phyloP scores from a whole-genome alignment of 2,113 vertebrate species.

The Piaya cayana region DNA sequence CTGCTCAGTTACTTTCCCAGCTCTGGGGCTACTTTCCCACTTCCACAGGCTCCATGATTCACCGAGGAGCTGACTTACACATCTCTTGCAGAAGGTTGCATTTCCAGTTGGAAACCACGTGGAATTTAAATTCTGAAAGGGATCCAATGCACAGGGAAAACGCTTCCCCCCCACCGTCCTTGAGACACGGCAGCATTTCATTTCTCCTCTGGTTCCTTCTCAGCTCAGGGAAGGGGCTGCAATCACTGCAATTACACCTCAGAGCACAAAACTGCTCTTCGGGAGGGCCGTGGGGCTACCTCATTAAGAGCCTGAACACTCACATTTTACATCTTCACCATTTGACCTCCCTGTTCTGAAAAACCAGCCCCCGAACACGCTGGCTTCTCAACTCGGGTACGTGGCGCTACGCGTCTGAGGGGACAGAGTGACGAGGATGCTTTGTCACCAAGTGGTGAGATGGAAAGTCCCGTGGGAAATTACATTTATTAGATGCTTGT shows the following conservation, averaged over 20 bases:
- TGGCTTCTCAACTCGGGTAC: neutral
- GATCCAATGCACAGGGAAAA: neutral
- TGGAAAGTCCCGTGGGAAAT: slow-evolving; percentile 6
- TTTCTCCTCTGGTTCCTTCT: neutral
- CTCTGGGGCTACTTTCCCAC: slow-evolving; percentile 25
- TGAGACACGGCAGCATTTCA: neutral
- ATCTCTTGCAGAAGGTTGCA: slow-evolving; percentile 6
- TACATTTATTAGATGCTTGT: slow-evolving; percentile 38
- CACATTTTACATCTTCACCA: neutral
- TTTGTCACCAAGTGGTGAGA: slow-evolving; percentile 29
- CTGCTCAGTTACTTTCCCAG: neutral
- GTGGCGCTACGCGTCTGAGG: neutral
- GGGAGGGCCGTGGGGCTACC: neutral
- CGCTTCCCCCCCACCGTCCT: neutral
- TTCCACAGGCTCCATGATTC: slow-evolving; percentile 33
- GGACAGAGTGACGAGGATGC: slow-evolving; percentile 26
- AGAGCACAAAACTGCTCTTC: neutral
- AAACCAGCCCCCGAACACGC: neutral
- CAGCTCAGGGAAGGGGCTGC: neutral
- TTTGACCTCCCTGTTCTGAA: neutral
- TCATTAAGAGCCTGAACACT: neutral
- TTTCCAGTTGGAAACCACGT: slow-evolving; percentile 4
- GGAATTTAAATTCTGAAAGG: slow-evolving; percentile 53
- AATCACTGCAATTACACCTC: neutral
- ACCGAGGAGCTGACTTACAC: neutral